Conservation (phyloP, 1,140 invertebrate genomes). For the Holotrichia oblita region DNA sequence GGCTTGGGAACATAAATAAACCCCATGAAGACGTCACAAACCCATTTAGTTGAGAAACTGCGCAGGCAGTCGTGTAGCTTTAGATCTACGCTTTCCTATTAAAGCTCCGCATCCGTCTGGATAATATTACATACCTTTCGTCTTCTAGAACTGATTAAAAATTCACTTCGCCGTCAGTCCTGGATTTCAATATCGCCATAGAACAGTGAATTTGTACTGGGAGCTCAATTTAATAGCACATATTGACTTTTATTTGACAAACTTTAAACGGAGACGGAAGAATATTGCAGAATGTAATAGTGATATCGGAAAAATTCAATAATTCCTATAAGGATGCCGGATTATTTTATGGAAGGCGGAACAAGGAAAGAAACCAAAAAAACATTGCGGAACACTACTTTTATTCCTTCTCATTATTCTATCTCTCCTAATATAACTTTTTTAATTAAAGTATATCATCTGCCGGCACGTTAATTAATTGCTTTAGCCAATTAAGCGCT, state of each 20-base stretch:
- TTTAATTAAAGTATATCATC: conserved; percentile 14
- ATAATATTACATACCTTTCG: too few species aligned
- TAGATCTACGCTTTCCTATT: too few species aligned
- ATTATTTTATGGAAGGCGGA: neutral
- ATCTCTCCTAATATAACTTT: neutral
- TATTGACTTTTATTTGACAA: conserved; percentile 14
- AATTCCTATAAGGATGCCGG: neutral
- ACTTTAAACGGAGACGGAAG: neutral
- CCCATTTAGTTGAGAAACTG: too few species aligned
- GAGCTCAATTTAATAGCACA: neutral
- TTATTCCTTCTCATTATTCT: neutral
- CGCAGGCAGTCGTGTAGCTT: too few species aligned
- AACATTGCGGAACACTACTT: neutral
- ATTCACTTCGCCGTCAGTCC: neutral
- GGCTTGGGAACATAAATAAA: too few species aligned
- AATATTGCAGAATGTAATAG: neutral
- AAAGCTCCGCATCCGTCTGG: too few species aligned
- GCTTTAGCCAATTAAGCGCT: neutral
- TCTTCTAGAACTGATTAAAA: neutral
- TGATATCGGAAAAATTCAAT: neutral
- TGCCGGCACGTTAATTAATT: neutral
- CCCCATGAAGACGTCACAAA: too few species aligned
- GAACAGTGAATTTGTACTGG: neutral
- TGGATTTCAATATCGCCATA: neutral
- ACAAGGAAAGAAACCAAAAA: too few species aligned